Evolutionary conservation across 2,888 invertebrate species (phyloP).

Genomic region (Volucella zonaria): DNA sequence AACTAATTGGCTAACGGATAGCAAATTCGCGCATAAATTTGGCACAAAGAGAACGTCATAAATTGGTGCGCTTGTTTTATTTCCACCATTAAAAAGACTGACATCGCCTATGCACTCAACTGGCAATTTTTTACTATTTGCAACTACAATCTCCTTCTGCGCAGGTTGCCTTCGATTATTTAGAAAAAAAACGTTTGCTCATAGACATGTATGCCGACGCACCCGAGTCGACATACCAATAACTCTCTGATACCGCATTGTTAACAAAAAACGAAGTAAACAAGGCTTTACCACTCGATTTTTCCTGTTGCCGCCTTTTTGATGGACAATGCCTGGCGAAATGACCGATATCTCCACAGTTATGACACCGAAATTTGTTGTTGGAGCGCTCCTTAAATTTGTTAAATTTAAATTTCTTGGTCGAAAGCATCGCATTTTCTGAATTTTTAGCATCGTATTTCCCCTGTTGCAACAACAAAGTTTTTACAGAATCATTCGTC

Average conservation of each 20-base stretch:
- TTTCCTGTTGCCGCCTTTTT: slow-evolving; percentile 16
- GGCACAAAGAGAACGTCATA: slow-evolving; percentile 30
- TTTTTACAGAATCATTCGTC: too few relatives aligned
- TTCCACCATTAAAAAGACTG: not conserved
- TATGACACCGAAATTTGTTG: slow-evolving; percentile 43
- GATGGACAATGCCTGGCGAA: slow-evolving; percentile 40
- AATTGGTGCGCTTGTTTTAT: slow-evolving; percentile 6
- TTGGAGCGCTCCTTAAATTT: not conserved
- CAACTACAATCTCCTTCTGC: slow-evolving; percentile 39
- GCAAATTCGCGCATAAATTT: slow-evolving; percentile 45
- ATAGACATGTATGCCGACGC: slow-evolving; percentile 53
- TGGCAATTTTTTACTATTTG: slow-evolving; percentile 35
- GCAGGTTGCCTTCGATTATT: not conserved
- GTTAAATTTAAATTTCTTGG: not conserved
- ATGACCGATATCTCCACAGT: slow-evolving; percentile 47
- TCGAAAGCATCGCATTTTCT: slow-evolving; percentile 13
- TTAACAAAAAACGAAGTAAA: slow-evolving; percentile 35
- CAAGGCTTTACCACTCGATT: slow-evolving; percentile 17
- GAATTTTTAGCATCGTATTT: slow-evolving; percentile 12
- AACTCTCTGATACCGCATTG: slow-evolving; percentile 3
- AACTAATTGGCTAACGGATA: slow-evolving; percentile 57
- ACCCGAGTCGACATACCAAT: slow-evolving; percentile 54
- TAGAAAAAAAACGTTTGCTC: not conserved
- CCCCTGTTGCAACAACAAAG: too few relatives aligned
- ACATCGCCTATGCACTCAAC: too few relatives aligned